These are phyloP conservation scores for Aulostomus chinensis DNA, from an alignment of 2,797 vertebrate genomes.

Conservation along the genomic window DNA sequence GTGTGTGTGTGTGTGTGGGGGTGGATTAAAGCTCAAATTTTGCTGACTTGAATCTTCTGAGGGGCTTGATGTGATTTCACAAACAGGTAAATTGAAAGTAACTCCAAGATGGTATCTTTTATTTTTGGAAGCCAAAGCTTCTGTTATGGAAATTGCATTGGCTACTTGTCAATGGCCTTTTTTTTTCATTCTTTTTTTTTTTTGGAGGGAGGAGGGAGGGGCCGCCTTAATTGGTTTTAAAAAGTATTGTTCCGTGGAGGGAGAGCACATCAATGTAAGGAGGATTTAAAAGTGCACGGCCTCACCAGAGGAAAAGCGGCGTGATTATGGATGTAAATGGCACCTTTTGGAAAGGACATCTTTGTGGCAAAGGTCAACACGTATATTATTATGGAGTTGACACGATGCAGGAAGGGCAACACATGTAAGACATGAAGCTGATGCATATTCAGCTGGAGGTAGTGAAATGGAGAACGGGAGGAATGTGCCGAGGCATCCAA, in stretches of 20 bases:
- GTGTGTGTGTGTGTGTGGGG: too few species aligned
- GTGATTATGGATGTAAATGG: conserved; percentile 23
- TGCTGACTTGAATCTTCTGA: conserved; percentile 46
- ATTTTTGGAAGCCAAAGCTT: conserved; percentile 32
- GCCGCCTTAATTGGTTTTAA: conserved; percentile 69
- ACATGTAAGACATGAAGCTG: neutral
- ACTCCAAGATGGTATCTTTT: conserved; percentile 28
- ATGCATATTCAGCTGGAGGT: neutral
- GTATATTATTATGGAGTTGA: neutral
- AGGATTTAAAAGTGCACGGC: conserved; percentile 35
- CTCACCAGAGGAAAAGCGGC: conserved; percentile 3
- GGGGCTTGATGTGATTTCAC: conserved; percentile 54
- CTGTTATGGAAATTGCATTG: conserved; percentile 72
- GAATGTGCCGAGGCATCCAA: too few species aligned
- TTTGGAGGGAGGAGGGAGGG: conserved; percentile 50
- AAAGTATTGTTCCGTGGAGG: conserved; percentile 53
- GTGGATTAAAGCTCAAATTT: too few species aligned
- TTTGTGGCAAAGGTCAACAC: conserved; percentile 7
- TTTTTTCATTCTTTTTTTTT: too few species aligned
- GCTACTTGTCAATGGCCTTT: conserved; percentile 67
- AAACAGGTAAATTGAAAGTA: conserved; percentile 32
- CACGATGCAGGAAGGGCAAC: conserved; percentile 1
- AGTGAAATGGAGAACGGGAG: too few species aligned
- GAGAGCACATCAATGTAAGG: conserved; percentile 37
- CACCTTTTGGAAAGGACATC: conserved; percentile 17